Conservation (phyloP, 2,113 vertebrate species). For the Casuarius casuarius region DNA sequence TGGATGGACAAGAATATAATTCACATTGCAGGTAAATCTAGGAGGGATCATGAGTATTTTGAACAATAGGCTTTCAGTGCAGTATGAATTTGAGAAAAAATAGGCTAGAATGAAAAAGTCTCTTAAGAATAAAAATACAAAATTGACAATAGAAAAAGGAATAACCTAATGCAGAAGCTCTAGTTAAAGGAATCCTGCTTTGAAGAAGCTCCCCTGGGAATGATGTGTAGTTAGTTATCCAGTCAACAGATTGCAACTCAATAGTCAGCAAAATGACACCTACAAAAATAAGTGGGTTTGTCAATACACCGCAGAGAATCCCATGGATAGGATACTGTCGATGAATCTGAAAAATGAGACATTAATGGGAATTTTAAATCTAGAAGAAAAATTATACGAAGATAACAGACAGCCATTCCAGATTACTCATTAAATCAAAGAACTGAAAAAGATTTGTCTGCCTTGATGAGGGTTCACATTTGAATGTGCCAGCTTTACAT, state of each 20-base stretch:
- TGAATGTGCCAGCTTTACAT: background rate
- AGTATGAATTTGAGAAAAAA: background rate
- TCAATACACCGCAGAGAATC: background rate
- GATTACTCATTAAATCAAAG: background rate
- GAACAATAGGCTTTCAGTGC: background rate
- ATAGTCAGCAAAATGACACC: background rate
- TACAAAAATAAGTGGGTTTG: background rate
- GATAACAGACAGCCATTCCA: background rate
- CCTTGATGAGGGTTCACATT: background rate
- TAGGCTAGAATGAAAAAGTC: background rate
- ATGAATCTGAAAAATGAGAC: background rate
- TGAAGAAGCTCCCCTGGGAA: background rate
- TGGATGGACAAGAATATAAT: background rate
- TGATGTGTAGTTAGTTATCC: background rate
- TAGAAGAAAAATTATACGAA: background rate
- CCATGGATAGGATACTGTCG: background rate
- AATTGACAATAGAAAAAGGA: background rate
- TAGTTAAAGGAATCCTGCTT: background rate
- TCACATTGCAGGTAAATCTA: background rate
- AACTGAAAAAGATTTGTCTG: background rate
- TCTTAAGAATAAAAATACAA: background rate
- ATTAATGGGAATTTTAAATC: background rate
- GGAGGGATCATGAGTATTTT: background rate
- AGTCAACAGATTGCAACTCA: background rate
- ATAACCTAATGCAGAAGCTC: background rate